Base-by-base conservation (phyloP, 2,888 invertebrate genomes). In the Megastigmus dorsalis region DNA sequence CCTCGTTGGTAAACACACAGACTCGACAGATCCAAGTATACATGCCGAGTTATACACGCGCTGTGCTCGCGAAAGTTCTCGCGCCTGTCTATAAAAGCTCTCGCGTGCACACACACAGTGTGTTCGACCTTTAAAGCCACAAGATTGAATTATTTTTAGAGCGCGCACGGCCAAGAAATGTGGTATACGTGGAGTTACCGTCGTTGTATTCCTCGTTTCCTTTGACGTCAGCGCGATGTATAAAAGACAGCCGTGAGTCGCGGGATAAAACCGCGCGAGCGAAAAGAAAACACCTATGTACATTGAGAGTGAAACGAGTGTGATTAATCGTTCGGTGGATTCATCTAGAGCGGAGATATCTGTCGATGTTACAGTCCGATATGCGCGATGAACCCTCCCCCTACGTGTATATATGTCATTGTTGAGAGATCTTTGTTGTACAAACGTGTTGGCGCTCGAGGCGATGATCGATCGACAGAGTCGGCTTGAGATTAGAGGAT, bases 81-180 rank as follows among this genome's bases (percentile, higher is more conserved):
- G 10, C 26, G 28, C n/a, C n/a, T n/a, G n/a, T 41, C 41, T 23
- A 23, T 57, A 43, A 10, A 13, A 7, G 26, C 20, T 10, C 18
- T 10, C 18, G 20, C 3, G 52, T 28, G n/a, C 52, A 28, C n/a
- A n/a, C n/a, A n/a, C n/a, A n/a, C n/a, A n/a, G n/a, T n/a, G n/a
- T n/a, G n/a, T 28, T 52, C 45, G 66, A 66, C 41, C 66, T 66
- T 66, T 66, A 43, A 66, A 66, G 43, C 28, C 41, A 26, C 30
- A n/a, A n/a, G 66, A 54, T 55, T 43, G 66, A 54, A 54, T 36
- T 66, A 66, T 66, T 66, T 52, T 65, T 65, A 65, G 65, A 65
- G 20, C 38, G 33, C 59, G 43, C 26, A 41, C n/a, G 0, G 10
- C 6, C 59, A 43, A 23, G n/a, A n/a, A n/a, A n/a, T n/a, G n/a